phyloP scores from a whole-genome alignment of 2,888 invertebrate species.

The Nephrotoma flavescens region DNA sequence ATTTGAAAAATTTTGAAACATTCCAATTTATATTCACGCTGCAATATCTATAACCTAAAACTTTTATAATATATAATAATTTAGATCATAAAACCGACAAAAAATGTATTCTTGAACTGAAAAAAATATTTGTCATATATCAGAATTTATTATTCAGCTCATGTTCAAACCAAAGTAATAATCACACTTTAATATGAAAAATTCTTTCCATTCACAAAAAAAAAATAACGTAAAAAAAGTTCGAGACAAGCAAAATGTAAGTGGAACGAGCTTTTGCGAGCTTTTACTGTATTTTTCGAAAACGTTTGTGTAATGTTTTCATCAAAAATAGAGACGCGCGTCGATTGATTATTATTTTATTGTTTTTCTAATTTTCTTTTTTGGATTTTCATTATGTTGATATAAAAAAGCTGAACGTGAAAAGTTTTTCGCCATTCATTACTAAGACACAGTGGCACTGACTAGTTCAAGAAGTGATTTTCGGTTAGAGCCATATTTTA shows the following conservation, averaged over 20 bases:
- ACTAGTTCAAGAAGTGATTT: not conserved
- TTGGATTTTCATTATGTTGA: not conserved
- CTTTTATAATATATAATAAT: not conserved
- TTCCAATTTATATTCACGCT: too few relatives aligned
- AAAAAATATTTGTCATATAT: not conserved
- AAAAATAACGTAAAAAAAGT: not conserved
- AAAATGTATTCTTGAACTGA: not conserved
- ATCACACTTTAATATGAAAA: not conserved
- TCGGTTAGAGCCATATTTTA: not conserved
- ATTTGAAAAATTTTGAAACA: too few relatives aligned
- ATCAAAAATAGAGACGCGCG: not conserved
- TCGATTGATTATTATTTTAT: not conserved
- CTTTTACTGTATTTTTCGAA: not conserved
- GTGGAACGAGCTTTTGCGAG: not conserved
- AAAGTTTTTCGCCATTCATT: not conserved
- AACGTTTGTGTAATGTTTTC: not conserved
- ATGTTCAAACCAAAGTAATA: not conserved
- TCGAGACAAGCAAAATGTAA: not conserved
- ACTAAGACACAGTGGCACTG: not conserved
- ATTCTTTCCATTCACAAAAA: not conserved
- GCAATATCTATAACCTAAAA: not conserved
- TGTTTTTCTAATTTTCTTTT: not conserved
- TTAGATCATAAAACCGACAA: not conserved
- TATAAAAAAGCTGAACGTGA: not conserved
- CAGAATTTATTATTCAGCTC: not conserved